phyloP scores from a whole-genome alignment of 2,888 invertebrate species.

The Noctua janthina region DNA sequence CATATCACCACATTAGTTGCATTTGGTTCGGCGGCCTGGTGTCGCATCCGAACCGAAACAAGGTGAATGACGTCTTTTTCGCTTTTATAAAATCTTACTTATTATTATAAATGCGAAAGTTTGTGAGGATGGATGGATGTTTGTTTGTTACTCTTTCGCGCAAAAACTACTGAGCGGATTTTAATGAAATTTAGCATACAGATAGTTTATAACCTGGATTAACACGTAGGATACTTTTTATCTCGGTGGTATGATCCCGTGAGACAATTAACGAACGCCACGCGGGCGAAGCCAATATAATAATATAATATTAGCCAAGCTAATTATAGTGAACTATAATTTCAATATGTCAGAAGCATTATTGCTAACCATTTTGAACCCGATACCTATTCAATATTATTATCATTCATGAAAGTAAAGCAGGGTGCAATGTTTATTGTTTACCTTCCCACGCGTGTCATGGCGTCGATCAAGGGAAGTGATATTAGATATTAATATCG shows the following conservation, averaged over 20 bases:
- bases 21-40: background rate
- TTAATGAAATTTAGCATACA: too few relatives aligned
- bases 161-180: too few relatives aligned
- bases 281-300: too few relatives aligned
- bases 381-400: constrained; percentile 24
- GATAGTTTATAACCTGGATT: too few relatives aligned
- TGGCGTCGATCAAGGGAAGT: constrained; percentile 47
- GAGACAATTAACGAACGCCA: too few relatives aligned
- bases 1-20: background rate
- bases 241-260: too few relatives aligned
- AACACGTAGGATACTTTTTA: too few relatives aligned
- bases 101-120: too few relatives aligned
- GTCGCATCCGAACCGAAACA: background rate
- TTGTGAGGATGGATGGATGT: too few relatives aligned
- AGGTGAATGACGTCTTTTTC: background rate
- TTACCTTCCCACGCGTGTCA: constrained; percentile 64
- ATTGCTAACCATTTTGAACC: background rate
- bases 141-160: too few relatives aligned
- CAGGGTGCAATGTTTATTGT: constrained; percentile 54
- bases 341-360: background rate
- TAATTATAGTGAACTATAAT: too few relatives aligned
- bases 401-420: constrained; percentile 25
- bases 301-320: too few relatives aligned
- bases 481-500: constrained; percentile 56
- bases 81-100: background rate